phyloP scores from a whole-genome alignment of 1,140 invertebrate species.

The Drosophila kurseongensis region DNA sequence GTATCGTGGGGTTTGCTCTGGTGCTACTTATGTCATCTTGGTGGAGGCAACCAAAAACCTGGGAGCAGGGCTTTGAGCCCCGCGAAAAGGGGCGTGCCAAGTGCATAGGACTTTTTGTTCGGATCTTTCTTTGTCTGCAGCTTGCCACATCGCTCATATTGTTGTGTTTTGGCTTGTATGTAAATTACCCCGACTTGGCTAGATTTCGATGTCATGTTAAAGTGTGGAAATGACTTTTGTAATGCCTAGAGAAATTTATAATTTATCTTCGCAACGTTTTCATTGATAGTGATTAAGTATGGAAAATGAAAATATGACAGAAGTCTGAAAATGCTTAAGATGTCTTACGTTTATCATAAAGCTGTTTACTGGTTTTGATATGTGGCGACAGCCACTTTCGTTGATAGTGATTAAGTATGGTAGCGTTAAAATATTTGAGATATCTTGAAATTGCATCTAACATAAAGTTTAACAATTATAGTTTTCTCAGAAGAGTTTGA shows the following conservation, averaged over 20 bases:
- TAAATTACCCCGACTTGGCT: conserved; percentile 34
- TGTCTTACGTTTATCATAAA: conserved; percentile 12
- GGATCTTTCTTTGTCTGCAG: conserved; percentile 37
- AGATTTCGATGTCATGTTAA: conserved; percentile 31
- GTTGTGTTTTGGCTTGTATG: conserved; percentile 40
- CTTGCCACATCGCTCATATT: conserved; percentile 61
- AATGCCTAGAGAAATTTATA: conserved; percentile 35
- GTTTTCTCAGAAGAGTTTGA: neutral
- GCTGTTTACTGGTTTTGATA: conserved; percentile 8
- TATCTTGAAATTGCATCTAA: neutral
- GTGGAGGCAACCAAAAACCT: conserved; percentile 31
- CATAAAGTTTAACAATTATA: neutral
- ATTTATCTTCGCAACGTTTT: conserved; percentile 24
- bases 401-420: conserved; percentile 14
- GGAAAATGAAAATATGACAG: conserved; percentile 12
- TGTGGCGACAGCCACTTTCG: conserved; percentile 3
- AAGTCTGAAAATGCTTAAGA: neutral
- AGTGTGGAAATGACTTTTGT: conserved; percentile 56
- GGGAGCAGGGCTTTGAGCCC: conserved; percentile 8
- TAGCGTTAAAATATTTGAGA: neutral
- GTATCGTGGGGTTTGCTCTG: conserved; percentile 28
- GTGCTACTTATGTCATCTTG: conserved; percentile 68
- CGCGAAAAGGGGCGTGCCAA: conserved; percentile 51
- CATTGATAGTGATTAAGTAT: conserved; percentile 36
- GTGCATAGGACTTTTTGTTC: conserved; percentile 63